Base-by-base conservation (phyloP, 1,140 invertebrate genomes). In the Zaprionus davidi region DNA sequence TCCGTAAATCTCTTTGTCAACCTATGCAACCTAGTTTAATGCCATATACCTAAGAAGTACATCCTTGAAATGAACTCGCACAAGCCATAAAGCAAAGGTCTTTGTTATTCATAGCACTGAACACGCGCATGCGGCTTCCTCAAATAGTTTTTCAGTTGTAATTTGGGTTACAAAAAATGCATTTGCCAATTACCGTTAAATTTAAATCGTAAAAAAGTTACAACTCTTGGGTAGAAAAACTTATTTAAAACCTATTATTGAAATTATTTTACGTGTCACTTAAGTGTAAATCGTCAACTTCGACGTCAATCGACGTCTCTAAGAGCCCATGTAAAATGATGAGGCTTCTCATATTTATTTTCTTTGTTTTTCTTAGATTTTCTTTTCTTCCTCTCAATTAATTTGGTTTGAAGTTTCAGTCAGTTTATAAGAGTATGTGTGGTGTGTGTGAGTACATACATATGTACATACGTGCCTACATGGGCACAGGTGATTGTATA, bases 171-270 rank as follows among this genome's bases (percentile, higher is more conserved):
- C 65, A 79, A 88, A 88, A 87, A 73, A 74, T 88, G 76, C 79
- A 60, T 70, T 79, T 81, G 85, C 85, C 85, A 88, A 88, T 88
- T 81, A 81, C 71, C 73, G 58, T 82, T 75, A 90, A 86, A 75
- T 71, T 82, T 82, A 77, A 82, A 82, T 77, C 71, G 76, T 90
- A 90, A 90, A 90, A 90, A 90, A 77, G 81, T 90, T 85, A 90
- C 85, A 90, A 79, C 67, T 76, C 53, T 71, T 57, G 81, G 81
- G 85, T 88, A 88, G 85, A 88, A 88, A 88, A 88, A 88, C 85
- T 85, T 90, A 90, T 88, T 76, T 88, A 90, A 76, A 87, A 87
- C 77, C 84, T 87, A 87, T 90, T 87, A 87, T 84, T 90, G 81
- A 88, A 88, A 90, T 84, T 79, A 85, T 81, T 49, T 82, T 81